phyloP scores from a whole-genome alignment of 2,113 vertebrate genomes.

The Okapia johnstoni region DNA sequence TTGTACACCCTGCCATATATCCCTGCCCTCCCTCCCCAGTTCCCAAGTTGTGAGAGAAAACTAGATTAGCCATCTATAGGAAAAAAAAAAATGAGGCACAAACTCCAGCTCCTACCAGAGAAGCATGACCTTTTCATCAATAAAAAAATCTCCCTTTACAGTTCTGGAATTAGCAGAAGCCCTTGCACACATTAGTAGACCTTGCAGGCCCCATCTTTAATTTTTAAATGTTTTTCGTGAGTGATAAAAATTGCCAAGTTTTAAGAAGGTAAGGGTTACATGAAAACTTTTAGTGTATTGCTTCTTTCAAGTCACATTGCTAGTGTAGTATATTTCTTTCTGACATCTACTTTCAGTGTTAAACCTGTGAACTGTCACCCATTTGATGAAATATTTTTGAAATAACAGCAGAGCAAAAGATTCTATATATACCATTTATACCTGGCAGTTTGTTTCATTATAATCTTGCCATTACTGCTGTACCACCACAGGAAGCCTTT shows the following conservation, averaged over 20 bases:
- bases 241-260: neutral
- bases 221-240: neutral
- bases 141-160: neutral
- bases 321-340: neutral
- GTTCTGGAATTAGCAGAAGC: neutral
- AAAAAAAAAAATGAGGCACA: neutral
- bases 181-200: neutral
- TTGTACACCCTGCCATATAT: neutral
- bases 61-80: neutral
- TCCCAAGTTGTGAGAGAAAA: neutral
- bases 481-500: neutral
- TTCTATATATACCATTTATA: neutral
- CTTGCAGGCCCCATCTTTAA: neutral
- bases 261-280: neutral
- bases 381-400: neutral
- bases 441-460: neutral
- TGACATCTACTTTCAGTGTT: neutral
- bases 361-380: neutral
- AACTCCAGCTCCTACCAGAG: neutral
- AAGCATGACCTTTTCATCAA: neutral
- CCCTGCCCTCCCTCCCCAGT: accelerated
- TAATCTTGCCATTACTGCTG: neutral
- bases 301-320: neutral
- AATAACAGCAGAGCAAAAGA: neutral
- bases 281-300: neutral